Evolutionary conservation across 2,888 invertebrate genomes (phyloP), one percentile per base, ranked within the genome.

Genomic region (Eulithis prunata): DNA sequence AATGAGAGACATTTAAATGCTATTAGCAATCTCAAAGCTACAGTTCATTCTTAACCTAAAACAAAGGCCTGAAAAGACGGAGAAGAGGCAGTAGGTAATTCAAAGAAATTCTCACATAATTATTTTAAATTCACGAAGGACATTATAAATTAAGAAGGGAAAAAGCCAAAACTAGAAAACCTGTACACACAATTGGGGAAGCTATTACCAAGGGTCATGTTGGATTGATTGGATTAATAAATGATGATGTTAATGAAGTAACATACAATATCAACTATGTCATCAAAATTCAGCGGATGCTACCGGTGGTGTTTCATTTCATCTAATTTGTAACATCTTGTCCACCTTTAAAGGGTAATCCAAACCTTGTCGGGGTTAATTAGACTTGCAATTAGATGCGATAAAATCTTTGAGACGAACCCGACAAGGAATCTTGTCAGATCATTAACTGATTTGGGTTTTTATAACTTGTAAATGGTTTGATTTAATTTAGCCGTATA

Each of bases 341-440:
- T 70, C 60, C 55, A 65, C 63, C 74, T 77, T 70, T 75, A 73
- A 75, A 76, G 75, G 79, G 75, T 74, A 75, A 76, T 78, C 73
- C 71, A 75, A 78, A 66, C 72, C 67, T 72, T 75, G 78, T 73
- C 74, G 70, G 77, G 72, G 76, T 81, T 81, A 82, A 85, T 86
- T 83, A 81, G 78, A 75, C 72, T 73, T 67, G 75, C 76, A 82
- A 81, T 83, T 81, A 78, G 77, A 73, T 70, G 73, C 66, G 83
- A 83, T 83, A 79, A 71, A 71, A 82, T 83, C 80, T 78, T 43
- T 55, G 57, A 45, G 49, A 52, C 64, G 71, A 66, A 68, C 70
- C 62, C 65, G 52, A 38, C 68, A 56, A 71, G 72, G 76, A 79
- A 79, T 79, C 74, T 72, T 73, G 75, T 77, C 43, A 49, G 63